Conservation (phyloP, 1,140 invertebrate species). For the Leucophenga varia region DNA sequence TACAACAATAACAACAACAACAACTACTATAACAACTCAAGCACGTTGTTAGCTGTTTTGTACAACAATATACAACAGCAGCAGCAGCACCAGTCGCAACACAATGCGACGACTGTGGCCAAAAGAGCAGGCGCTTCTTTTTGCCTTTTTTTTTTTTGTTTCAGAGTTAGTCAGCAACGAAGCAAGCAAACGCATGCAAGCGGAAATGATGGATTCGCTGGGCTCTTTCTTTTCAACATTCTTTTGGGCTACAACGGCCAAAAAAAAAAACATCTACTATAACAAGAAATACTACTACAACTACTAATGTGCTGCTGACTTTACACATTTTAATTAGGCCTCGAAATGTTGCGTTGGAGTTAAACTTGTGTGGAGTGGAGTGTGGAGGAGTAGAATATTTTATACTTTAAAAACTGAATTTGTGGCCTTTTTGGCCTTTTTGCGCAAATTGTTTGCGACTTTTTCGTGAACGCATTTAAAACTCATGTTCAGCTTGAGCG, state of each 20-base stretch:
- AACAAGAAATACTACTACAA: neutral
- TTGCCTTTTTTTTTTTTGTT: slow-evolving; percentile 27
- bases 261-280: neutral
- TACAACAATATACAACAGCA: too few species aligned
- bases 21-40: neutral
- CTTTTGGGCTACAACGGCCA: too few species aligned
- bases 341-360: slow-evolving; percentile 2
- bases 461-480: too few species aligned
- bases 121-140: slow-evolving; percentile 37
- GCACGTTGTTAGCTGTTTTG: too few species aligned
- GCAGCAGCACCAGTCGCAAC: too few species aligned
- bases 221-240: slow-evolving; percentile 21
- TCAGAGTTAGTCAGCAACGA: slow-evolving; percentile 6
- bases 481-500: too few species aligned
- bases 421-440: too few species aligned
- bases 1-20: slow-evolving; percentile 2
- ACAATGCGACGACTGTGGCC: neutral
- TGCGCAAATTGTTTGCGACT: too few species aligned
- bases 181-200: slow-evolving; percentile 52
- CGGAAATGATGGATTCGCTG: slow-evolving; percentile 54
- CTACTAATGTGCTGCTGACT: slow-evolving; percentile 31
- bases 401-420: too few species aligned
- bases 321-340: slow-evolving; percentile 53
- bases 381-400: too few species aligned
- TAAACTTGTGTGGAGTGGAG: too few species aligned